These are phyloP conservation scores for Siderastrea siderea DNA, from an alignment of 92 coral and sea anemone species.

Conservation along the genomic window DNA sequence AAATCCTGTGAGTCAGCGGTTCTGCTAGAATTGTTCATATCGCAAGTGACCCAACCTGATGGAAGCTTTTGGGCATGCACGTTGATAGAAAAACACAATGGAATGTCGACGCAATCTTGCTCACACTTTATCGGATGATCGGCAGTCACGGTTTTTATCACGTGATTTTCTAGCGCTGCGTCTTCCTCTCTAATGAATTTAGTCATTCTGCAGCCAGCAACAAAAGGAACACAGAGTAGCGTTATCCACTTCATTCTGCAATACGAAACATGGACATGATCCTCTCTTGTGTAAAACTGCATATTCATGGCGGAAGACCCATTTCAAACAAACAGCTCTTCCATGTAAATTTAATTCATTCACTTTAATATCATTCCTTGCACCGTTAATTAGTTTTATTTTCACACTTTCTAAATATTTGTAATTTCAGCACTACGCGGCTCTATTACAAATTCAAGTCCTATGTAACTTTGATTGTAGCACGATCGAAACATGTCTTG, in stretches of 20 bases:
- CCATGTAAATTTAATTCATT: too few relatives aligned
- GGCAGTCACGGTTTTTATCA: constrained; percentile 7
- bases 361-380: too few relatives aligned
- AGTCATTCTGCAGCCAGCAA: constrained; percentile 20
- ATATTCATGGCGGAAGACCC: too few relatives aligned
- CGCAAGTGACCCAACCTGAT: constrained; percentile 12
- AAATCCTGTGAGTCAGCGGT: constrained; percentile 15
- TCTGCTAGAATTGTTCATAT: constrained; percentile 19
- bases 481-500: too few relatives aligned
- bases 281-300: too few relatives aligned
- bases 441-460: too few relatives aligned
- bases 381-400: too few relatives aligned
- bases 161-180: constrained; percentile 8
- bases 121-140: neutral
- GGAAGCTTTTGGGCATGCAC: neutral
- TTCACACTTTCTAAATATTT: too few relatives aligned
- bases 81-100: constrained; percentile 28
- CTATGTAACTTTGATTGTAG: too few relatives aligned
- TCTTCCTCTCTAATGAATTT: constrained; percentile 1
- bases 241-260: constrained; percentile 11
- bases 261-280: too few relatives aligned
- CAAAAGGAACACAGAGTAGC: neutral
- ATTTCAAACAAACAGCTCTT: too few relatives aligned
- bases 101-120: neutral
- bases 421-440: too few relatives aligned